These are phyloP conservation scores for Dryadula phaetusa DNA, from an alignment of 2,888 invertebrate species.

Conservation along the genomic window DNA sequence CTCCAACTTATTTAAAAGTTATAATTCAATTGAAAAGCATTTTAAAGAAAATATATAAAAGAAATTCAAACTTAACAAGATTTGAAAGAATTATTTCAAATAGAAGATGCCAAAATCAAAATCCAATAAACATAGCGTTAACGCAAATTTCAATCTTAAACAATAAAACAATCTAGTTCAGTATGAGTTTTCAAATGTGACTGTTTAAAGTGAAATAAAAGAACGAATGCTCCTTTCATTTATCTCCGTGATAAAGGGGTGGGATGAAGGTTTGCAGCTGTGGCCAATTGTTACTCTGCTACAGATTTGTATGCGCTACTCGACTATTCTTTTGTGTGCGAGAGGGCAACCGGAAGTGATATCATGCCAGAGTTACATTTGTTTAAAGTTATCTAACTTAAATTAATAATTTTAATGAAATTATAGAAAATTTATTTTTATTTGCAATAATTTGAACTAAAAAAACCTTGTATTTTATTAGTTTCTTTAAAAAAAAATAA, in stretches of 20 bases:
- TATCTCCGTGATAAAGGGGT: slow-evolving; percentile 67
- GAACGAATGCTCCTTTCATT: slow-evolving; percentile 61
- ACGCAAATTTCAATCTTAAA: background rate
- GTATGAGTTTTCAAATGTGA: slow-evolving; percentile 52
- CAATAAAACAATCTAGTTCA: slow-evolving; percentile 1
- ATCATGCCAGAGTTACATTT: slow-evolving; percentile 50
- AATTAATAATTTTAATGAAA: background rate
- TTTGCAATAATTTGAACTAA: too few species aligned
- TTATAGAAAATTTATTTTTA: too few species aligned
- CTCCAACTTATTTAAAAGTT: too few species aligned
- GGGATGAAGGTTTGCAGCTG: slow-evolving; percentile 65
- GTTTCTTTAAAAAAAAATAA: too few species aligned
- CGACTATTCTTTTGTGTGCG: slow-evolving; percentile 67
- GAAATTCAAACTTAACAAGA: too few species aligned
- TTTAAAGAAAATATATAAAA: too few species aligned
- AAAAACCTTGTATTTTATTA: too few species aligned
- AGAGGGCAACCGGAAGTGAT: slow-evolving; percentile 54
- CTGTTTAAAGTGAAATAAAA: slow-evolving; percentile 61
- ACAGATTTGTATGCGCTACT: slow-evolving; percentile 62
- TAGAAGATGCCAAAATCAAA: background rate
- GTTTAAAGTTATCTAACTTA: background rate
- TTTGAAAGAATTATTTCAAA: too few species aligned
- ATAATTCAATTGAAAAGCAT: too few species aligned
- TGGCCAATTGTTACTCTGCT: slow-evolving; percentile 69
- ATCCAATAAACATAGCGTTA: background rate